These are phyloP conservation scores for Prorops nasuta DNA, from an alignment of 1,140 invertebrate genomes.

Conservation along the genomic window DNA sequence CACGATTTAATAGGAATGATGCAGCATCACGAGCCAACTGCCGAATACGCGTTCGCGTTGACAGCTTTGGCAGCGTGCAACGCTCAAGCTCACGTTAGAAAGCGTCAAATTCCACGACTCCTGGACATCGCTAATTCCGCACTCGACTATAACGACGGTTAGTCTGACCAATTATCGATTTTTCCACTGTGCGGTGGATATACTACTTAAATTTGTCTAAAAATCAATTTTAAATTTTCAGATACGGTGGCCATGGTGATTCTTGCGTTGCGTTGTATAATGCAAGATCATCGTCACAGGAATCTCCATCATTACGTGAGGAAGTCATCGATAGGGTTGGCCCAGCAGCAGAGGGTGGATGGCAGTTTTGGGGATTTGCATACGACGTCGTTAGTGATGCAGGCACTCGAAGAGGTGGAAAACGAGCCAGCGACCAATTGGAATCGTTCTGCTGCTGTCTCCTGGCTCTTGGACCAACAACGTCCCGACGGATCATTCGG, in stretches of 20 bases:
- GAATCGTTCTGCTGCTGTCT: constrained; percentile 73
- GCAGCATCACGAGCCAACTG: constrained; percentile 67
- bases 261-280: constrained; percentile 77
- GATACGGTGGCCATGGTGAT: constrained; percentile 84
- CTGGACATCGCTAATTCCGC: constrained; percentile 74
- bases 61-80: constrained; percentile 71
- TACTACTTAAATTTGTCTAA: no score
- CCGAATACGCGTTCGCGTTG: constrained; percentile 69
- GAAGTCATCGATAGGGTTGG: constrained; percentile 70
- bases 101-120: constrained; percentile 73
- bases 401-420: constrained; percentile 73
- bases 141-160: constrained; percentile 73
- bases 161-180: constrained; percentile 17
- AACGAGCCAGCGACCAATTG: constrained; percentile 64
- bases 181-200: neutral
- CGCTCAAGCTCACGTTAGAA: constrained; percentile 76
- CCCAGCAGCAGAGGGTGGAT: constrained; percentile 72
- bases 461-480: constrained; percentile 72
- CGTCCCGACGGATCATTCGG: constrained; percentile 75
- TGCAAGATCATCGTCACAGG: constrained; percentile 78
- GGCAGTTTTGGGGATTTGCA: constrained; percentile 81
- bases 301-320: constrained; percentile 75
- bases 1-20: constrained; percentile 74
- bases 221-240: constrained; percentile 37
- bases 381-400: constrained; percentile 76